These are phyloP conservation scores for Patella pellucida DNA, from an alignment of 2,888 invertebrate genomes.

Conservation along the genomic window DNA sequence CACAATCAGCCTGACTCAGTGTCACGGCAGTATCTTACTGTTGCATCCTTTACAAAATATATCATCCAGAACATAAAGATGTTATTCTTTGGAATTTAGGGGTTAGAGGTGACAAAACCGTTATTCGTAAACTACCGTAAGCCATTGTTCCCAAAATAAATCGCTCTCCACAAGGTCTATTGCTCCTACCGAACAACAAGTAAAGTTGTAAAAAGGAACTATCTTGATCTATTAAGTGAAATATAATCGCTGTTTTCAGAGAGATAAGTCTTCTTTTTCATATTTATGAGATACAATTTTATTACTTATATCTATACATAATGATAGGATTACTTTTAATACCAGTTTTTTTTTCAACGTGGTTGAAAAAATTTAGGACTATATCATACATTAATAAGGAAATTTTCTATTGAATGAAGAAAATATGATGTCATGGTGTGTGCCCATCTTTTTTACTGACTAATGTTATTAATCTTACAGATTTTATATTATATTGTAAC, in stretches of 20 bases:
- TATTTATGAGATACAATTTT: constrained; percentile 4
- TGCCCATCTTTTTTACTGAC: too few species aligned
- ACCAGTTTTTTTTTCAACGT: neutral
- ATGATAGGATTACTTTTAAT: neutral
- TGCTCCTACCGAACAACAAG: too few species aligned
- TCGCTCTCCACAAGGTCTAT: too few species aligned
- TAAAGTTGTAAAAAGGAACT: too few species aligned
- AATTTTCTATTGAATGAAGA: too few species aligned
- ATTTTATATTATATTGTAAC: too few species aligned
- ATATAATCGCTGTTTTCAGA: too few species aligned
- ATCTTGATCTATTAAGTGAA: too few species aligned
- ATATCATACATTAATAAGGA: too few species aligned
- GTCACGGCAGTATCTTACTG: neutral
- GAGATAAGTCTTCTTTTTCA: neutral
- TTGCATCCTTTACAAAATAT: neutral
- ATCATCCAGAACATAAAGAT: neutral
- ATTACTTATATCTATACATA: neutral
- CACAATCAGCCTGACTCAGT: neutral
- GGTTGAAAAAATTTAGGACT: too few species aligned
- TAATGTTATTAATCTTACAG: too few species aligned
- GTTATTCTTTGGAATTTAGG: neutral
- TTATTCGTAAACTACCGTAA: neutral
- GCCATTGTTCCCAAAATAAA: neutral
- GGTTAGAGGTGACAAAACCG: neutral
- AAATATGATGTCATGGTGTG: too few species aligned